Conservation (phyloP, 2,888 invertebrate species). For the Hemaris fuciformis region DNA sequence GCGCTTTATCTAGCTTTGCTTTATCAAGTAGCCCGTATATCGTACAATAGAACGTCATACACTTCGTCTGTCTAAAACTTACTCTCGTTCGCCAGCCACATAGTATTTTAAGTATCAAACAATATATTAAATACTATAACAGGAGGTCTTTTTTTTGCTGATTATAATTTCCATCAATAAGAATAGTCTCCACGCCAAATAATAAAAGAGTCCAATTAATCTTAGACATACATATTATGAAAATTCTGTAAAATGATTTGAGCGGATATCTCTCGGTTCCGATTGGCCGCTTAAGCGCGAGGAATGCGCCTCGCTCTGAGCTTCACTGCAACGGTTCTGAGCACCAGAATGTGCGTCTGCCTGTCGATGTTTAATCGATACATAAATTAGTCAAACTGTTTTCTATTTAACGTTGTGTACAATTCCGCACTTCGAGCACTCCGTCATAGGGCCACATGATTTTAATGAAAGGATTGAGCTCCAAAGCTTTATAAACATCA, state of each 20-base stretch:
- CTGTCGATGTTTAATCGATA: conserved; percentile 19
- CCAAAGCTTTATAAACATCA: too few species aligned
- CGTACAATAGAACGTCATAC: too few species aligned
- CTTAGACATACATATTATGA: conserved; percentile 23
- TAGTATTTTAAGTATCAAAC: too few species aligned
- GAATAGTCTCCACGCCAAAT: too few species aligned
- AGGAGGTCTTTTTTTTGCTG: too few species aligned
- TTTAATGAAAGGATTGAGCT: not conserved
- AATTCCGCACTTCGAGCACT: not conserved
- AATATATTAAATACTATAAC: too few species aligned
- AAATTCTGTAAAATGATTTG: conserved; percentile 29
- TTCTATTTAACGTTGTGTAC: conserved; percentile 13
- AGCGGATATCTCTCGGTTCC: conserved; percentile 69
- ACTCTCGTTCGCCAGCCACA: too few species aligned
- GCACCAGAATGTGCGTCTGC: conserved; percentile 5
- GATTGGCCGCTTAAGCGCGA: conserved; percentile 68
- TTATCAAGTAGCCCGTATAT: too few species aligned
- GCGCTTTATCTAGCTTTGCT: too few species aligned
- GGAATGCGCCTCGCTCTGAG: conserved; percentile 67
- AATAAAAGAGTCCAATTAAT: not conserved
- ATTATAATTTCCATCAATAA: too few species aligned
- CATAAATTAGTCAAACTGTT: conserved; percentile 22
- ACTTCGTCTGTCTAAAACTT: too few species aligned
- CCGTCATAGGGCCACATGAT: not conserved
- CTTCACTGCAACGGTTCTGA: conserved; percentile 43